Base-by-base conservation (phyloP, 2,797 vertebrate species). In the Ispidina picta region DNA sequence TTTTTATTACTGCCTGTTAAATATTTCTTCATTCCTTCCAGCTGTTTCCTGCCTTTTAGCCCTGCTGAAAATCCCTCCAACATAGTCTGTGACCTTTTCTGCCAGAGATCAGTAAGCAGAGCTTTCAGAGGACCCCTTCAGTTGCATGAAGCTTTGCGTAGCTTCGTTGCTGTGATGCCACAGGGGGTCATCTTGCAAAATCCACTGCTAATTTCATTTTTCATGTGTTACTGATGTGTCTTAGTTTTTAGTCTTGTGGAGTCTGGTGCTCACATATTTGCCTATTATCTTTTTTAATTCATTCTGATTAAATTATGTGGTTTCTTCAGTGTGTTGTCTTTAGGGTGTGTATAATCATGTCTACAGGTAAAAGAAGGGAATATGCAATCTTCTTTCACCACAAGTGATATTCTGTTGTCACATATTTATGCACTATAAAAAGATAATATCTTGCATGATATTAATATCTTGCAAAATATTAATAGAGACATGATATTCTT, bases 81-180 rank as follows among this genome's bases (percentile, higher is more conserved):
- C 87, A 82, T 78, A 91, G 95, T 46, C 55, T 39, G 59, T 97
- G 97, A 97, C 97, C 96, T 98, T 97, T 98, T 87, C 91, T 95
- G 58, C 46, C 73, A 85, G 69, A 88, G 70, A 92, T 89, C 92
- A 74, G 82, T 89, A 54, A 87, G 88, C 84, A 92, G 93, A 86
- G 83, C 78, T 89, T 95, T 96, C 92, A 96, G 86, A 96, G 90
- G 69, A 75, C 65, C 39, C 77, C 68, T 88, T 92, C 76, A 41
- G 60, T 79, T 86, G 33, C 33, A 44, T 17, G 78, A 90, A 92
- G 91, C 88, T 95, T 93, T 94, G 95, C 49, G 52, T 93, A 72
- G 60, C 93, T 96, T 94, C 94, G 49, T 93, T 90, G 73, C 69
- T 95, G 72, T 77, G 75, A 66, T 12, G 15, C 70, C 46, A 22